Conservation (phyloP, 2,113 vertebrate genomes). For the Pyxicephalus adspersus region DNA sequence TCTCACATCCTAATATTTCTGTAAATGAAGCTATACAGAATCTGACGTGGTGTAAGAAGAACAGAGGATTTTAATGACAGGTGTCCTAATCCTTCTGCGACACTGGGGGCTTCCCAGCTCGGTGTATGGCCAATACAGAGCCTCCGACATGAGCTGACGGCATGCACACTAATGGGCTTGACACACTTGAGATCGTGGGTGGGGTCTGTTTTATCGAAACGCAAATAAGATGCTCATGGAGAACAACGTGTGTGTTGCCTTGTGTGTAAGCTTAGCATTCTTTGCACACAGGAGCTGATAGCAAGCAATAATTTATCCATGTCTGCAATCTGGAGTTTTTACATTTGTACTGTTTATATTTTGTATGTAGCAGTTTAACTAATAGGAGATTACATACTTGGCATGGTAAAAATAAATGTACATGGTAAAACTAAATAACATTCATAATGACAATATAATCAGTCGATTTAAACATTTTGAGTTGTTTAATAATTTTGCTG, state of each 20-base stretch:
- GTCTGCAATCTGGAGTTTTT: not conserved
- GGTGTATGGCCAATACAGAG: not conserved
- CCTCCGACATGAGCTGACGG: slow-evolving; percentile 26
- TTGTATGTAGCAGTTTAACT: not conserved
- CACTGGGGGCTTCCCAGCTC: not conserved
- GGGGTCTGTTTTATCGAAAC: slow-evolving; percentile 16
- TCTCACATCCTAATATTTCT: not conserved
- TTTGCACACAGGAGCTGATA: too few species aligned
- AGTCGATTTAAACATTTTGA: too few species aligned
- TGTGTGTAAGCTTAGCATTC: not conserved
- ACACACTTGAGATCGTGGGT: not conserved
- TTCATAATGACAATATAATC: too few species aligned
- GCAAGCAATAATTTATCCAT: not conserved
- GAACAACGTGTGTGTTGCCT: not conserved
- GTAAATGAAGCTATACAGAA: not conserved
- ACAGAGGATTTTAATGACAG: slow-evolving; percentile 3
- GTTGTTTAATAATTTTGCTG: too few species aligned
- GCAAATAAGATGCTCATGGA: slow-evolving; percentile 13
- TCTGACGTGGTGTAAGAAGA: not conserved
- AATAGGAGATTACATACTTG: too few species aligned
- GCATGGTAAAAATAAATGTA: too few species aligned
- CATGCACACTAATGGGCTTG: slow-evolving; percentile 19
- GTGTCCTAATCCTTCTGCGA: not conserved
- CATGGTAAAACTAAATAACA: too few species aligned
- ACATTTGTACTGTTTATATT: not conserved